Evolutionary conservation across 2,113 vertebrate genomes (phyloP).

Genomic region (Oncorhynchus keta): DNA sequence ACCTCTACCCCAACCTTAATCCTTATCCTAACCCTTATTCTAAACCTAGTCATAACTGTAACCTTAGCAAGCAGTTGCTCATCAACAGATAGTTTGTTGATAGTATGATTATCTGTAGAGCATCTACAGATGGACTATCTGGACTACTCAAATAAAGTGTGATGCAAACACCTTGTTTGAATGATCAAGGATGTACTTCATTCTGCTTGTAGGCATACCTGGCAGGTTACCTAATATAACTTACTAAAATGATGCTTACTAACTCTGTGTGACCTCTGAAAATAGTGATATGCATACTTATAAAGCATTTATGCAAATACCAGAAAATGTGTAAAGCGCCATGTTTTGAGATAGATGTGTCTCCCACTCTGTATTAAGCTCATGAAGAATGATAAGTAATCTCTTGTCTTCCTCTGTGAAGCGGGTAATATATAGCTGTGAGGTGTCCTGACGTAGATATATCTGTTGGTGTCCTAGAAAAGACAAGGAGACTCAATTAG

Average conservation of each 20-base stretch:
- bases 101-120: too few species aligned
- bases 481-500: slow-evolving; percentile 88
- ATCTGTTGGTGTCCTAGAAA: slow-evolving; percentile 82
- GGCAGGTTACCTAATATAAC: background rate
- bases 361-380: slow-evolving; percentile 56
- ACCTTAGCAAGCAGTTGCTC: too few species aligned
- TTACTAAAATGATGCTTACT: too few species aligned
- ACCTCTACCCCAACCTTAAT: too few species aligned
- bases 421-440: slow-evolving; percentile 85
- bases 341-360: slow-evolving; percentile 49
- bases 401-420: slow-evolving; percentile 82
- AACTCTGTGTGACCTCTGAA: background rate
- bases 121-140: too few species aligned
- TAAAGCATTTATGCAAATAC: slow-evolving; percentile 10
- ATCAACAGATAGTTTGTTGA: too few species aligned
- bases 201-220: background rate
- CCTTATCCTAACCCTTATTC: too few species aligned
- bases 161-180: too few species aligned
- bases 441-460: slow-evolving; percentile 87
- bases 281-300: background rate
- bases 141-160: too few species aligned
- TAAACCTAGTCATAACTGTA: too few species aligned
- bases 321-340: slow-evolving; percentile 40
- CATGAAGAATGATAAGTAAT: slow-evolving; percentile 85
- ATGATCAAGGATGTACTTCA: background rate